Base-by-base conservation (phyloP, 2,797 vertebrate species). In the Monodelphis domestica region DNA sequence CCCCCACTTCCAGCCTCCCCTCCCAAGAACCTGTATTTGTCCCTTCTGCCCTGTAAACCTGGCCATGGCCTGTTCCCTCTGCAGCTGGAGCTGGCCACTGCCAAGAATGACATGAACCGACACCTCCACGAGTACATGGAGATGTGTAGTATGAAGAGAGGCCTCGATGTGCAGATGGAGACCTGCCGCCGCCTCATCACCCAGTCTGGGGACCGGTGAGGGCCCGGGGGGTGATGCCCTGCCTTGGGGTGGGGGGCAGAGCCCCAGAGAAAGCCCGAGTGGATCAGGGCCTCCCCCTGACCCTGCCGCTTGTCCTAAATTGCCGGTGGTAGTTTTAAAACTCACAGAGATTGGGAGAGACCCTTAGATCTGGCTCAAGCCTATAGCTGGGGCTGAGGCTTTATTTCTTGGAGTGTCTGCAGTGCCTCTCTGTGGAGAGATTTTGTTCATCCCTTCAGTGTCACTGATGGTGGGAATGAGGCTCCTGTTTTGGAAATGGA, bases 91-190 rank as follows among this genome's bases (percentile, higher is more conserved):
- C 97, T 99, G 97, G 99, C 99, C 95, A 99, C 99, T 0, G 99
- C 99, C 70, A 99, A 99, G 98, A 99, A 99, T 0, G 99, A 99
- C 98, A 99, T 99, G 99, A 99, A 99, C 96, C 98, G 99, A 0
- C 99, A 99, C 97, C 98, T 99, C 92, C 99, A 99, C 0, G 99
- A 99, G 97, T 99, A 99, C 98, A 99, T 99, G 99, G 99, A 99
- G 97, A 99, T 99, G 99, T 99, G 99, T 97, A 99, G 99, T 63
- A 99, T 99, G 99, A 99, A 99, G 97, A 98, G 99, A 87, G 99
- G 99, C 38, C 98, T 99, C 94, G 99, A 99, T 0, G 99, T 99
- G 88, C 99, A 99, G 98, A 99, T 99, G 99, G 99, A 99, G 98
- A 99, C 99, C 3, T 98, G 98, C 97, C 98, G 99, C 96, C 99